These are phyloP conservation scores for Bembecia ichneumoniformis DNA, from an alignment of 2,888 invertebrate genomes.

Conservation along the genomic window DNA sequence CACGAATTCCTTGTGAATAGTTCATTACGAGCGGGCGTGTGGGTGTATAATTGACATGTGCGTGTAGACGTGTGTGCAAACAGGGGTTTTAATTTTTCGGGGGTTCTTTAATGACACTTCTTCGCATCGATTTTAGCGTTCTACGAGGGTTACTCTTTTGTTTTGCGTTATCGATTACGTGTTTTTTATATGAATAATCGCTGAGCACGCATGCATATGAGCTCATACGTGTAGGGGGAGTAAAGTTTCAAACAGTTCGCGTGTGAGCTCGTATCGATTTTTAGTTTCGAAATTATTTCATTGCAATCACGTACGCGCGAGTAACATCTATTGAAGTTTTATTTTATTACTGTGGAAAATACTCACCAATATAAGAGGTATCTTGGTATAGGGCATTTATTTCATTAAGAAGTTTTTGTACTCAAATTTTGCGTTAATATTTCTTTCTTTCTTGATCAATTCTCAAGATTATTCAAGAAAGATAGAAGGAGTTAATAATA, in stretches of 20 bases:
- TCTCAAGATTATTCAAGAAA: no score
- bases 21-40: constrained; percentile 37
- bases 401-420: no score
- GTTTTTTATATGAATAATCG: constrained; percentile 36
- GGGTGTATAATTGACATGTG: constrained; percentile 31
- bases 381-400: no score
- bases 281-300: background rate
- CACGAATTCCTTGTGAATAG: constrained; percentile 20
- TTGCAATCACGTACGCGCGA: no score
- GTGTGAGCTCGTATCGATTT: background rate
- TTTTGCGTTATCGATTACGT: constrained; percentile 56
- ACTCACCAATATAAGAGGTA: no score
- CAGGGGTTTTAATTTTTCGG: constrained; percentile 65
- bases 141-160: constrained; percentile 65
- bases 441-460: no score
- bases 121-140: constrained; percentile 68
- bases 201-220: constrained; percentile 41
- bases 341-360: no score
- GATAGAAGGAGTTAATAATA: no score
- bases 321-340: no score
- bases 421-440: no score
- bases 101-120: constrained; percentile 72
- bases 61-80: constrained; percentile 30
- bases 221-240: constrained; percentile 15
- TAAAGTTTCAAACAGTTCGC: background rate